Base-by-base conservation (phyloP, 2,888 invertebrate genomes). In the Agriopis leucophaearia region DNA sequence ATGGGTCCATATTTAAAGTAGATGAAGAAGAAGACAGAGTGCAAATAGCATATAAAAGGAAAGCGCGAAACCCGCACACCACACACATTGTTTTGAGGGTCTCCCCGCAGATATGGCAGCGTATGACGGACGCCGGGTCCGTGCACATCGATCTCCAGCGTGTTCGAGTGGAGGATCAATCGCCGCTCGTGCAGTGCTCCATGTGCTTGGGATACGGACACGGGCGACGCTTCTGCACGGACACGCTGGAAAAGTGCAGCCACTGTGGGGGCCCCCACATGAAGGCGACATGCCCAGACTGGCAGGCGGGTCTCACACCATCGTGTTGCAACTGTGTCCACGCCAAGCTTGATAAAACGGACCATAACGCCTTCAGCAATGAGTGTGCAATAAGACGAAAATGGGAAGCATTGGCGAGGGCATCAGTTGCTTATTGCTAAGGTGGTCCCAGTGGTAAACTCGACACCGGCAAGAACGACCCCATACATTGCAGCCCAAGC, bases 401-500 rank as follows among this genome's bases (percentile, higher is more conserved):
- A 40, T 56, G 56, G 56, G 56, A 56, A 1, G 27, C 51, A n/a
- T 10, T 56, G n/a, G 56, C 56, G 0, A 12, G 56, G 13, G 10
- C 56, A 3, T 27, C 12, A 1, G 44, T 56, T 1, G 56, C 56
- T 9, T 56, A 56, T 44, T 56, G 56, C 56, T 56, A 63, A 64
- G 12, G 58, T 55, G 16, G 48, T 64, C 7, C 35, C 35, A 3
- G 18, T 27, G 18, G 18, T 27, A 27, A 27, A 27, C 18, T 27
- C 15, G 18, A 4, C 7, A 9, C 16, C 16, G 16, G 16, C 15
- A 16, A 8, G 51, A 27, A 27, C 16, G n/a, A n/a, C 13, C 13
- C 5, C 6, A 3, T 45, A 15, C 7, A 8, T 8, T 8, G 45
- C n/a, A 5, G n/a, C 1, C 5, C 48, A 48, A 48, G 48, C 48